phyloP scores from a whole-genome alignment of 1,140 invertebrate genomes.

The Uloborus diversus region DNA sequence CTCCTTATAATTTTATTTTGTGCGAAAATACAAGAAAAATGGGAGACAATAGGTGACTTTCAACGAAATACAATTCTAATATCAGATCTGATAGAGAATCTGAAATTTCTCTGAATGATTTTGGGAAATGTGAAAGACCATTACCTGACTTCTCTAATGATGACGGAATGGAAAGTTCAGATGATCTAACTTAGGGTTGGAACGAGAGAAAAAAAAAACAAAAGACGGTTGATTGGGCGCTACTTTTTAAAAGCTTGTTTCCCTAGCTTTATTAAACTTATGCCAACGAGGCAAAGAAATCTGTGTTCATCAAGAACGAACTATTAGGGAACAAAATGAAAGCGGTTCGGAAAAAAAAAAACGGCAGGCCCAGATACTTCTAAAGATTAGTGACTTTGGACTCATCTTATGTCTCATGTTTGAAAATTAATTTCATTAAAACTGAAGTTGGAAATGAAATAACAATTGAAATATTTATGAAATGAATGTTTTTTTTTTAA shows the following conservation, averaged over 20 bases:
- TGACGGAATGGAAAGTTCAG: background rate
- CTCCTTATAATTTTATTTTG: background rate
- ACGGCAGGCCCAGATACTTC: no score
- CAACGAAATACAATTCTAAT: no score
- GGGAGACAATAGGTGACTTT: background rate
- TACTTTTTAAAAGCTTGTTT: background rate
- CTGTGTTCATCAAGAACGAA: no score
- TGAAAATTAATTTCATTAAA: no score
- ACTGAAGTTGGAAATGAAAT: no score
- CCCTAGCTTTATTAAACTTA: background rate
- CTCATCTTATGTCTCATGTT: no score
- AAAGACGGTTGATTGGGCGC: background rate
- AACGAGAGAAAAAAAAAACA: background rate
- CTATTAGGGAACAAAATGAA: no score
- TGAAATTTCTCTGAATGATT: background rate
- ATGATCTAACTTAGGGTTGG: background rate
- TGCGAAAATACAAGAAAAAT: background rate
- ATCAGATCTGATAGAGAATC: background rate
- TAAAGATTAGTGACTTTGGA: no score
- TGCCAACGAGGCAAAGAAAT: no score
- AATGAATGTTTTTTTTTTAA: no score
- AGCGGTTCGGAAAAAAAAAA: no score
- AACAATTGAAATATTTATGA: no score
- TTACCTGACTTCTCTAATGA: background rate
- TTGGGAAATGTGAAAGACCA: background rate